Conservation (phyloP, 2,113 vertebrate species). For the Barnardius zonarius region DNA sequence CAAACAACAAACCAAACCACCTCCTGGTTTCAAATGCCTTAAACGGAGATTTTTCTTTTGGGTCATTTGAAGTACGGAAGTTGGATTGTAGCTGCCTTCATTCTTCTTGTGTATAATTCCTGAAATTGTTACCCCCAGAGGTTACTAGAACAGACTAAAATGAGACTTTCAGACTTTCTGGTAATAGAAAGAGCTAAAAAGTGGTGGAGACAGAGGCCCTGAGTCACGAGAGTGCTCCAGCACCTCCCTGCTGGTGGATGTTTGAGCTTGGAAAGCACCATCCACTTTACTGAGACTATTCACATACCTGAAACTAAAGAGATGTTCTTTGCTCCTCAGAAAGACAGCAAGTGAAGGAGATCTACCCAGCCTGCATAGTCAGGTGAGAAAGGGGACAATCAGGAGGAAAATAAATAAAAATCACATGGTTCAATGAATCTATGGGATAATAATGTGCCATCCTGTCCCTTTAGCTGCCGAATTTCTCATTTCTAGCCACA, state of each 20-base stretch:
- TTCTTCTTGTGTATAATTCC: not conserved
- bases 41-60: not conserved
- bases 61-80: not conserved
- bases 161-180: not conserved
- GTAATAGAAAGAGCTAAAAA: not conserved
- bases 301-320: not conserved
- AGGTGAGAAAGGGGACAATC: not conserved
- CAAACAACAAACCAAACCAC: not conserved
- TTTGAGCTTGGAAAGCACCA: not conserved
- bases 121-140: not conserved
- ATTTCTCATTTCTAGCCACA: not conserved
- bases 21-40: not conserved
- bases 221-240: not conserved
- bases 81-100: not conserved
- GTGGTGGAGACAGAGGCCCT: not conserved
- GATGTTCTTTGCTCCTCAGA: not conserved
- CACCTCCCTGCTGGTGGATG: rapidly evolving
- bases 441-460: not conserved
- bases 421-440: not conserved
- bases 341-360: not conserved
- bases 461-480: not conserved
- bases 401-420: not conserved
- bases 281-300: not conserved
- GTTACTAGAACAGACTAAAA: not conserved
- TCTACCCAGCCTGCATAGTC: not conserved